phyloP scores from a whole-genome alignment of 2,113 vertebrate genomes.

The Chloropsis cyanopogon region DNA sequence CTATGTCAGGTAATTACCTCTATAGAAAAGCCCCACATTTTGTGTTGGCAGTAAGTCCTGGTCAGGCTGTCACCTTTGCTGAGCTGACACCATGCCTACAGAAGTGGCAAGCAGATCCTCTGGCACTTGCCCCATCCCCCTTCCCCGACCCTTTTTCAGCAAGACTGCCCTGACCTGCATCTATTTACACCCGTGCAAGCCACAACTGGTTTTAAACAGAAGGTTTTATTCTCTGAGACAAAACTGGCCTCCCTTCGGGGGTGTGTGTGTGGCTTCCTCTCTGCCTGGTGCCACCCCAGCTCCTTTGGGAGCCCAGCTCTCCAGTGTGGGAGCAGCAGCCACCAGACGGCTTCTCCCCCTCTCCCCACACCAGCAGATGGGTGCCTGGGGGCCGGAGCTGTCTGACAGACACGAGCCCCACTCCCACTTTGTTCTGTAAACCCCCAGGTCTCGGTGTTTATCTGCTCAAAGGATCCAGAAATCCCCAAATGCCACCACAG shows the following conservation, averaged over 20 bases:
- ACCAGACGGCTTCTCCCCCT: not conserved
- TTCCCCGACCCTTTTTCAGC: not conserved
- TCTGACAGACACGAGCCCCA: not conserved
- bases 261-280: accelerated
- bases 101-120: accelerated
- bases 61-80: not conserved
- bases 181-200: accelerated
- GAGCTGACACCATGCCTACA: accelerated
- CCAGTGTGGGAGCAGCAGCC: not conserved
- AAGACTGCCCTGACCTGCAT: not conserved
- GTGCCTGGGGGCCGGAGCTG: not conserved
- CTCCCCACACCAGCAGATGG: slow-evolving; percentile 10
- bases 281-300: not conserved
- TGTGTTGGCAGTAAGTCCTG: not conserved
- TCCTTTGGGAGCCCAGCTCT: not conserved
- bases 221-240: not conserved
- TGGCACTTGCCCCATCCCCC: not conserved
- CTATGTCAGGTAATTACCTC: not conserved
- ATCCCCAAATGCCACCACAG: not conserved
- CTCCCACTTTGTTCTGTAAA: not conserved
- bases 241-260: not conserved
- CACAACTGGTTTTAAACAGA: not conserved
- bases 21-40: not conserved
- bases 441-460: not conserved
- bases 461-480: not conserved